Evolutionary conservation across 2,113 vertebrate species (phyloP).

Genomic region (Clarias macrocephalus): DNA sequence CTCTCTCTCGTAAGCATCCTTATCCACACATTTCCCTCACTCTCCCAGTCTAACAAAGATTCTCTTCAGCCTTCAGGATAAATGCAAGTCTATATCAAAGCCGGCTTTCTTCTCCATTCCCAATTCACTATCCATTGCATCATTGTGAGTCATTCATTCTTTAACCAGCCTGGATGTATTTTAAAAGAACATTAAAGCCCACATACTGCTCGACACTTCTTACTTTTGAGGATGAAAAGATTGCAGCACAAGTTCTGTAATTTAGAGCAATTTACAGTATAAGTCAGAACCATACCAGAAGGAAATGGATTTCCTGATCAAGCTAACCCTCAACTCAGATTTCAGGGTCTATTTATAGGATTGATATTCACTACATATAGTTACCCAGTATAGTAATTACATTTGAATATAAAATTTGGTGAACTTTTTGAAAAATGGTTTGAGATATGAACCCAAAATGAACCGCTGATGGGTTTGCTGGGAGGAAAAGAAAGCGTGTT

Average conservation of each 20-base stretch:
- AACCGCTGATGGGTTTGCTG: neutral
- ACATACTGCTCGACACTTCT: neutral
- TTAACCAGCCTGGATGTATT: neutral
- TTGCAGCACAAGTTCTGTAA: neutral
- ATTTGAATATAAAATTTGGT: neutral
- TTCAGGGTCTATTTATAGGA: neutral
- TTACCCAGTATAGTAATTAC: neutral
- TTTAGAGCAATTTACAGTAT: neutral
- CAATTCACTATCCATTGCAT: slow-evolving; percentile 8
- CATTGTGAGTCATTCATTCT: slow-evolving; percentile 18
- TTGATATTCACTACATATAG: neutral
- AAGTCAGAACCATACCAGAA: neutral
- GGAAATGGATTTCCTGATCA: neutral
- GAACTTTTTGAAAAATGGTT: neutral
- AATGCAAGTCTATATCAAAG: slow-evolving; percentile 41
- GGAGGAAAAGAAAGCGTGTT: neutral
- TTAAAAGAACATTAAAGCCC: neutral
- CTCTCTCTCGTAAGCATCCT: neutral
- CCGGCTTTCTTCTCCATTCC: slow-evolving; percentile 25
- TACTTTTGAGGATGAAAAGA: neutral
- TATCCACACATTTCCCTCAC: neutral
- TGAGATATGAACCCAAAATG: too few species aligned
- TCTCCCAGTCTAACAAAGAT: slow-evolving; percentile 19
- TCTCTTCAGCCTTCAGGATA: slow-evolving; percentile 20
- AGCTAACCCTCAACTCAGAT: neutral